Evolutionary conservation across 2,113 vertebrate species (phyloP), one percentile per base, ranked within the genome.

Genomic region (Lepus americanus): DNA sequence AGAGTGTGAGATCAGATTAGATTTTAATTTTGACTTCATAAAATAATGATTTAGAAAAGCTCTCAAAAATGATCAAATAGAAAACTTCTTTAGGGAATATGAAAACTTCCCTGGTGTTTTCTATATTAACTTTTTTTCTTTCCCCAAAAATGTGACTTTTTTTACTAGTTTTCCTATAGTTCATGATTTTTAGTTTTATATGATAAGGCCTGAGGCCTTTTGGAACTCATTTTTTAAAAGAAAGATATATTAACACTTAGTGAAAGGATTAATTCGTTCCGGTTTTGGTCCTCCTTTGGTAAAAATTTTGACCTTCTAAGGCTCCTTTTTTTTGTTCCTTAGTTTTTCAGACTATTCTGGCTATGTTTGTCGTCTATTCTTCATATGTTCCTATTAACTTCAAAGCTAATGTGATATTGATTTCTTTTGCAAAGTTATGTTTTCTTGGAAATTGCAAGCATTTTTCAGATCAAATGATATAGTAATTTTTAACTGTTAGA

Each of bases 361-460:
- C 10, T 89, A 55, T 93, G 22, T 63, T 89, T 97, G 5, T 83
- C 81, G 96, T 94, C 59, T 92, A 14, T 92, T 92, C 44, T 89
- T 94, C 63, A n/a, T 74, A 82, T 73, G 63, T 77, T 92, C 80
- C 53, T 89, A 39, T 83, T 95, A 97, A 91, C 31, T 81, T 96
- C 86, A 83, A 73, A 85, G 74, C 12, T 97, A 96, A 96, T 96
- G 59, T 89, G 59, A 67, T 97, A 95, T 87, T 96, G 96, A 96
- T 96, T 97, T 96, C 49, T 95, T 97, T 95, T 51, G 51, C 69
- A 33, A 73, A 69, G 67, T 96, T 94, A 22, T 88, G 73, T 95
- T 74, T 96, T 96, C 66, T 89, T 96, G 89, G 74, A 64, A 92
- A 78, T 84, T 93, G 59, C 36, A 94, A 95, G 25, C 49, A 79